A percentile compares a stretch with the other conserved stretches of the same genome.
These are phyloP conservation scores for Ametastegia equiseti DNA, from an alignment of 2,888 invertebrate species.

Conservation along the genomic window DNA sequence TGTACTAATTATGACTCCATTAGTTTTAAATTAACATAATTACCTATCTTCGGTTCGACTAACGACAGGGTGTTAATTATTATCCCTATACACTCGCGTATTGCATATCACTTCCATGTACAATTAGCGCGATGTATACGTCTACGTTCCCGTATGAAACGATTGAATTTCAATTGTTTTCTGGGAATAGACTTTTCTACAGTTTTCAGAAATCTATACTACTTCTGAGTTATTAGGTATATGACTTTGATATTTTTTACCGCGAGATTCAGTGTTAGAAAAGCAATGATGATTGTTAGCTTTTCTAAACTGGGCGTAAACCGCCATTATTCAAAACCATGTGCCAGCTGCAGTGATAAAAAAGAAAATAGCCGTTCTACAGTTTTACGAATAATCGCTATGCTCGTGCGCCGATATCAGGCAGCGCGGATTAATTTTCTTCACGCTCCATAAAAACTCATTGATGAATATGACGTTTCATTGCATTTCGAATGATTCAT, in stretches of 20 bases:
- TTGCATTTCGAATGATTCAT: not conserved
- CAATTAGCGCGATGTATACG: not conserved
- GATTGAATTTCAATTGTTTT: not conserved
- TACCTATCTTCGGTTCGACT: not conserved
- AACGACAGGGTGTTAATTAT: not conserved
- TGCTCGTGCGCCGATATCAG: not conserved
- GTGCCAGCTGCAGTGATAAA: not conserved
- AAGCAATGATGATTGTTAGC: not conserved
- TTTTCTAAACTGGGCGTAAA: not conserved
- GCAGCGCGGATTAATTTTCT: not conserved
- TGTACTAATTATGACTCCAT: not conserved
- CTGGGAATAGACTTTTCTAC: not conserved
- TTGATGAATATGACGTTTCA: not conserved
- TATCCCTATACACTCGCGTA: not conserved
- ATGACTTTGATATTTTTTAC: not conserved
- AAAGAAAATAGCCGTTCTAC: not conserved
- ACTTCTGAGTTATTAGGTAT: too few species aligned
- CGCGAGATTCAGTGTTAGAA: not conserved
- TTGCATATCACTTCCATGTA: not conserved
- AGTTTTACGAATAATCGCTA: not conserved
- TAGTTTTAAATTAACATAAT: slow-evolving; percentile 8
- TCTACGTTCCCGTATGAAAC: not conserved
- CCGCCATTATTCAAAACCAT: not conserved
- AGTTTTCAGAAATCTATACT: not conserved
- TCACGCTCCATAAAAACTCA: slow-evolving; percentile 7